These are phyloP conservation scores for Myrmecobius fasciatus DNA, from an alignment of 2,113 vertebrate species.

Conservation along the genomic window DNA sequence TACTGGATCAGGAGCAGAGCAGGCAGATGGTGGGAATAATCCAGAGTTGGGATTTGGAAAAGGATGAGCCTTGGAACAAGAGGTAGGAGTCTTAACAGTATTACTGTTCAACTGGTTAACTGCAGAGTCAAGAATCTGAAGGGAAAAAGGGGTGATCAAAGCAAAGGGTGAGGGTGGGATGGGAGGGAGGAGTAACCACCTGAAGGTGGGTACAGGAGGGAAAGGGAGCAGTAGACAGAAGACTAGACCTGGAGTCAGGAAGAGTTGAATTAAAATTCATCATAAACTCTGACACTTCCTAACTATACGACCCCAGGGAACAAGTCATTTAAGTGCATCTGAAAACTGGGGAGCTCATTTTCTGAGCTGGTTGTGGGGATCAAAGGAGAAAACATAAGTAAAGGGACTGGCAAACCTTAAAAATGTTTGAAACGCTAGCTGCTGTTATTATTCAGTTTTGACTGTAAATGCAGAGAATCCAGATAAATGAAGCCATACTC, in stretches of 20 bases:
- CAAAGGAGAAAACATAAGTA: neutral
- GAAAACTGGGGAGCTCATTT: too few relatives aligned
- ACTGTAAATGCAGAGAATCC: neutral
- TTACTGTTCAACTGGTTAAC: neutral
- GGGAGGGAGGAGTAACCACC: neutral
- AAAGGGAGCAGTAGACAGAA: neutral
- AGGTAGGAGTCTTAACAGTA: neutral
- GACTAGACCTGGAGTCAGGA: neutral
- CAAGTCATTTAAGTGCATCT: neutral
- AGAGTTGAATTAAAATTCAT: neutral
- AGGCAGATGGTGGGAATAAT: neutral
- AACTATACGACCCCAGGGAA: neutral
- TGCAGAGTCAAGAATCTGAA: neutral
- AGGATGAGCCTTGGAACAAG: neutral
- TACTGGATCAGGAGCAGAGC: neutral
- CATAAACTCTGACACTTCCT: neutral
- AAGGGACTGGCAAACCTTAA: neutral
- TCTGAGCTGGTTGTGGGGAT: neutral
- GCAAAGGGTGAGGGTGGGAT: neutral
- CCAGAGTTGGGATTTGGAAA: neutral
- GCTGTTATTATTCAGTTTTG: neutral
- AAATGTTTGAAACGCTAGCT: neutral
- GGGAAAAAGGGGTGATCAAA: neutral
- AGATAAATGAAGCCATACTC: neutral
- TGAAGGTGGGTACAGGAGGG: neutral